Evolutionary conservation across 2,113 vertebrate species (phyloP).

Genomic region (Bettongia penicillata): DNA sequence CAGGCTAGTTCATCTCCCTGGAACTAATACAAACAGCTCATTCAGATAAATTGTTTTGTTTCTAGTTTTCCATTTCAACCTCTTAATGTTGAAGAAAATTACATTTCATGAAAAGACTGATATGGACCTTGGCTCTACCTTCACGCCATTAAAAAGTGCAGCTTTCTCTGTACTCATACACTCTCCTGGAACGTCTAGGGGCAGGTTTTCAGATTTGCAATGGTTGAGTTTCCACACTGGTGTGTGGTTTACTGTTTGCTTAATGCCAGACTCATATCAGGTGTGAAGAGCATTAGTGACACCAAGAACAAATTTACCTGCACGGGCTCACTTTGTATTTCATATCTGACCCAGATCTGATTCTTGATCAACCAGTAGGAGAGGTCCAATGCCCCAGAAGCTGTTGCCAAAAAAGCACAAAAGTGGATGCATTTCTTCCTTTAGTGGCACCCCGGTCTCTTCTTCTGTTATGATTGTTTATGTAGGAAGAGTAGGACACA

Average conservation of each 20-base stretch:
- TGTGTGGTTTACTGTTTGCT: background rate
- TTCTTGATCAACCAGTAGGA: background rate
- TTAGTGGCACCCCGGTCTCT: background rate
- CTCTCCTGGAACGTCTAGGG: conserved; percentile 28
- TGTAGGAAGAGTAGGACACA: background rate
- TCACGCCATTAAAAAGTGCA: background rate
- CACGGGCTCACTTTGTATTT: conserved; percentile 53
- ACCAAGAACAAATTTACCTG: conserved; percentile 43
- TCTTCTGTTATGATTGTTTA: background rate
- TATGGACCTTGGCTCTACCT: conserved; percentile 8
- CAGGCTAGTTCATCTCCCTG: conserved; percentile 38
- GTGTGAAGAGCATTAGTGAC: conserved; percentile 20
- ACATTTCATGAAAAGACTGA: background rate
- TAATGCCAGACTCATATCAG: conserved; percentile 51
- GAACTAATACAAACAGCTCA: conserved; percentile 12
- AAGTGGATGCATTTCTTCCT: background rate
- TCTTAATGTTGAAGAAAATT: conserved; percentile 42
- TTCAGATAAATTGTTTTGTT: conserved; percentile 24
- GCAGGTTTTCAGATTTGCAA: conserved; percentile 53
- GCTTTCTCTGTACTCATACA: background rate
- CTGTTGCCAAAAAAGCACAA: background rate
- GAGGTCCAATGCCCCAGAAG: background rate
- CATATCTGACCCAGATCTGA: background rate
- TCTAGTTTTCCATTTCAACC: background rate
- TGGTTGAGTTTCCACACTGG: conserved; percentile 46